phyloP scores from a whole-genome alignment of 2,888 invertebrate genomes.

The Beris chalybata region DNA sequence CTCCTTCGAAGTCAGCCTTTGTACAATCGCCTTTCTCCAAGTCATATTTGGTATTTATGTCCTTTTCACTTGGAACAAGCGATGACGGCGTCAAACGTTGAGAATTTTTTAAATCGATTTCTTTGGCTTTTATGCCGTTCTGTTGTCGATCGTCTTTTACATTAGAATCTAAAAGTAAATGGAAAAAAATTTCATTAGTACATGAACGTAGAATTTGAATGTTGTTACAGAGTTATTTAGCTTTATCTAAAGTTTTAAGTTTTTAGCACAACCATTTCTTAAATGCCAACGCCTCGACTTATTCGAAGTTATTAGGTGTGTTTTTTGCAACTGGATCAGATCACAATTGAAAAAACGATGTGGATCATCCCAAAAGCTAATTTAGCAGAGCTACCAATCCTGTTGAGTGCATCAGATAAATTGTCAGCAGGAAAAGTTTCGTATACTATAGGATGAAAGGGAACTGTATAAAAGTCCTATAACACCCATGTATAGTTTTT shows the following conservation, averaged over 20 bases:
- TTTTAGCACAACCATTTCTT: neutral
- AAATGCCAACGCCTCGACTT: no score
- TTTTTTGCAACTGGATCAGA: no score
- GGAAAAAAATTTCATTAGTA: neutral
- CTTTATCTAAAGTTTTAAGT: neutral
- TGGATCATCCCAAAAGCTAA: no score
- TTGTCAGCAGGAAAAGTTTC: no score
- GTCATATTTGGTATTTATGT: slow-evolving; percentile 56
- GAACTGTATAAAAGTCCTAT: no score
- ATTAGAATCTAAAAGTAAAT: slow-evolving; percentile 70
- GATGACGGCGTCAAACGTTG: slow-evolving; percentile 51
- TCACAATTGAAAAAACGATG: no score
- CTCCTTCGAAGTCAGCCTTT: slow-evolving; percentile 85
- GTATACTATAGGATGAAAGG: no score
- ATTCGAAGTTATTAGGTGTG: no score
- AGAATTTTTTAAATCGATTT: slow-evolving; percentile 57
- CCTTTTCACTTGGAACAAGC: slow-evolving; percentile 46
- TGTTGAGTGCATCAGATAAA: no score
- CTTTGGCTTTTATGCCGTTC: slow-evolving; percentile 77
- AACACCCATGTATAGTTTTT: no score
- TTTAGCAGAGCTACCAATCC: no score
- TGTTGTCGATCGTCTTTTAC: slow-evolving; percentile 80
- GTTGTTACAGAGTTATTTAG: neutral
- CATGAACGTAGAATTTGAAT: neutral
- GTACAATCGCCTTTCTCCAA: slow-evolving; percentile 68